Percentiles rank a stretch among this genome's conserved stretches.
Conservation (phyloP, 2,113 vertebrate genomes). For the Solea senegalensis region DNA sequence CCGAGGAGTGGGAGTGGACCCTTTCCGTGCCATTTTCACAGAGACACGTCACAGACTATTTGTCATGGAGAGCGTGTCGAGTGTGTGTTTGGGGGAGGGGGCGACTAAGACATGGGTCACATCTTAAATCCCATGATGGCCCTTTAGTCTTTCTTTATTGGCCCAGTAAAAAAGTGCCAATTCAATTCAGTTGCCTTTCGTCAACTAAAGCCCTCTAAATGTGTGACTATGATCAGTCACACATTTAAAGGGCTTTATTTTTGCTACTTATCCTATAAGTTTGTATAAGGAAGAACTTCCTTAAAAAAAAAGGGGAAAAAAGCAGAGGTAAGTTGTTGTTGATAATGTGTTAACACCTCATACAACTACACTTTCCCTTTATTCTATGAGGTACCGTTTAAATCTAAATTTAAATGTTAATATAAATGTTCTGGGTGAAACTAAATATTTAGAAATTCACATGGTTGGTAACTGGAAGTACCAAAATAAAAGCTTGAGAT, state of each 20-base stretch:
- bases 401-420: too few species aligned
- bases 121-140: slow-evolving; percentile 57
- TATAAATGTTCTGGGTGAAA: too few species aligned
- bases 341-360: too few species aligned
- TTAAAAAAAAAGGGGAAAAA: too few species aligned
- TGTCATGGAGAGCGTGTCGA: slow-evolving; percentile 69
- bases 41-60: slow-evolving; percentile 78
- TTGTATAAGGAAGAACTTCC: neutral
- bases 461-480: too few species aligned
- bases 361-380: too few species aligned
- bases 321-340: too few species aligned
- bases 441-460: too few species aligned
- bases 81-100: slow-evolving; percentile 54
- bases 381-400: too few species aligned
- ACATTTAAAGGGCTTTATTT: neutral
- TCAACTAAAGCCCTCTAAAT: neutral
- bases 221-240: too few species aligned
- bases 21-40: slow-evolving; percentile 78
- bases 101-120: slow-evolving; percentile 58
- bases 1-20: slow-evolving; percentile 59
- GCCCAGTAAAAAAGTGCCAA: neutral
- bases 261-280: neutral
- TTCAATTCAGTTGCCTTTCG: neutral
- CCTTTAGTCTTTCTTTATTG: slow-evolving; percentile 9
- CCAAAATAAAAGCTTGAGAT: too few species aligned